Base-by-base conservation (phyloP, 2,888 invertebrate genomes). In the Peribatodes rhomboidaria region DNA sequence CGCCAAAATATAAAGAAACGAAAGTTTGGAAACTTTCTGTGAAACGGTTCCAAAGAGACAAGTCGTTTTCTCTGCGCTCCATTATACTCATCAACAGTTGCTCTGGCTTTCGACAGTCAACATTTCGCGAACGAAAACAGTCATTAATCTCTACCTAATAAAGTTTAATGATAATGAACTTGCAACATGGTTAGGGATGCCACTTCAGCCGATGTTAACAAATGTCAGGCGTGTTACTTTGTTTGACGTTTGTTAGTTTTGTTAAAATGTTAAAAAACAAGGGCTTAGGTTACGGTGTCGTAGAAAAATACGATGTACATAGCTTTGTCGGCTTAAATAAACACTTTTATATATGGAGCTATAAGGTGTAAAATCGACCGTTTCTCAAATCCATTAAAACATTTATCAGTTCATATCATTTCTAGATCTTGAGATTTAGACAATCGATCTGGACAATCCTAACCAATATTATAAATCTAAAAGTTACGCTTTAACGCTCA, bases 1-100 rank as follows among this genome's bases (percentile, higher is more conserved):
- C 18, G 4, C 7, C 31, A 16, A 35, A 33, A 33, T n/a, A 47
- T n/a, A n/a, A n/a, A n/a, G n/a, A 0, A 49, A 13, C 41, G 3
- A 54, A 53, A 46, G 1, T 13, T 13, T 9, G 8, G 22, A 49
- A 16, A 31, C 2, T 50, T 35, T 41, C 42, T 49, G 33, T 33
- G 59, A 59, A 33, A 64, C 3, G 50, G 54, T 59, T 37, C 57
- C 10, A 49, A 31, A 41, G 6, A 13, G 6, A 10, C 0, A 39
- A 18, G 59, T 50, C 1, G 0, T 52, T 1, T 44, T 27, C 1
- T 50, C 35, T 42, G 53, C n/a, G 73, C 72, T 79, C 77, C 68
- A 76, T 68, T 73, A 65, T 71, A 69, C 68, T 67, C 68, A 68
- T 76, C 77, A 71, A 70, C 79, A 75, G 67, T 70, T 66, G 71